phyloP scores from a whole-genome alignment of 2,113 vertebrate species.

The Ascaphus truei region DNA sequence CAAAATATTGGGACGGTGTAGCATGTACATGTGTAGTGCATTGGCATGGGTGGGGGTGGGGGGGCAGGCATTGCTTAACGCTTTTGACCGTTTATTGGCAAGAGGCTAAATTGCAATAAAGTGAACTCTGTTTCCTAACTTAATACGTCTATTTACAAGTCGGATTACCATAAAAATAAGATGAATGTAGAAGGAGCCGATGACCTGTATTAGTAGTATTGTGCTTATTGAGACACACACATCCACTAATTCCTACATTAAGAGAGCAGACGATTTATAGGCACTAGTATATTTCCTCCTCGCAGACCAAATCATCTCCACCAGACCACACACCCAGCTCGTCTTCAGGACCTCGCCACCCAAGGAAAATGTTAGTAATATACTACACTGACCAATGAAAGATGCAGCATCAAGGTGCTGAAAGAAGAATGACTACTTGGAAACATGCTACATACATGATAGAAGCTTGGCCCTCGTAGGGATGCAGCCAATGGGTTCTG shows the following conservation, averaged over 20 bases:
- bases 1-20: too few relatives aligned
- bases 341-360: conserved; percentile 35
- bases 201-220: conserved; percentile 55
- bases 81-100: conserved; percentile 23
- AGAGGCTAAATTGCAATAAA: conserved; percentile 41
- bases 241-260: conserved; percentile 58
- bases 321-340: conserved; percentile 45
- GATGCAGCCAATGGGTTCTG: conserved; percentile 25
- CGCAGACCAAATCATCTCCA: conserved; percentile 36
- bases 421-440: conserved; percentile 27
- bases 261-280: conserved; percentile 65
- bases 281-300: conserved; percentile 70
- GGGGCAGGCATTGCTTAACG: too few relatives aligned
- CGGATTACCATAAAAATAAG: conserved; percentile 41
- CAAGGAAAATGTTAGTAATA: background rate
- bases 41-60: too few relatives aligned
- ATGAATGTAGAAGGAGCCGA: conserved; percentile 46
- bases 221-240: conserved; percentile 73
- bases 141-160: conserved; percentile 46
- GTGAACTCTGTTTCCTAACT: conserved; percentile 18
- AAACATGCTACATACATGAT: conserved; percentile 16
- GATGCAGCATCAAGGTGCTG: conserved; percentile 29
- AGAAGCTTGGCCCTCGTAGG: conserved; percentile 10
- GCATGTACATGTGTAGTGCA: too few relatives aligned
- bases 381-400: background rate